Percentiles rank a stretch among this genome's conserved stretches.
Evolutionary conservation across 2,888 invertebrate species (phyloP).

Genomic region (Himalopsyche japonica): DNA sequence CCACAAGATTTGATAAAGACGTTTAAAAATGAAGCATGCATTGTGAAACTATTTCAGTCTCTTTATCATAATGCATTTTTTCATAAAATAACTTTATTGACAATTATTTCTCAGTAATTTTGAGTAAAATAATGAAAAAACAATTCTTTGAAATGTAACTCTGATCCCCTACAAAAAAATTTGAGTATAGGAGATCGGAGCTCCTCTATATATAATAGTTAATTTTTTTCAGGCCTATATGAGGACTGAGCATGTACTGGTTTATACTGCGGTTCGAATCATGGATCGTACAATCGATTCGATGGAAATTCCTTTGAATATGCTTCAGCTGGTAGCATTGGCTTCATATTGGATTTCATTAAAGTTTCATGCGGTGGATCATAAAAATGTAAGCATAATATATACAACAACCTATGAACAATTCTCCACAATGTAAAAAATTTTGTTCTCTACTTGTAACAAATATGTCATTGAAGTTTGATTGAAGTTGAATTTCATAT

Average conservation of each 20-base stretch:
- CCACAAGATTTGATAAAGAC: not conserved
- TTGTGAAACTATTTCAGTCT: not conserved
- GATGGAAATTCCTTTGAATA: slow-evolving; percentile 23
- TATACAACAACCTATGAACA: not conserved
- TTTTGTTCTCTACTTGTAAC: not conserved
- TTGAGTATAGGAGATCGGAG: too few species aligned
- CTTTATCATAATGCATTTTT: too few species aligned
- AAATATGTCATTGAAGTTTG: too few species aligned
- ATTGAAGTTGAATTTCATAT: too few species aligned
- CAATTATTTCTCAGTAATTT: too few species aligned
- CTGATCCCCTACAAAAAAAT: too few species aligned
- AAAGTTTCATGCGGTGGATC: slow-evolving; percentile 32
- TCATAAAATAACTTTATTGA: too few species aligned
- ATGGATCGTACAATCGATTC: slow-evolving; percentile 30
- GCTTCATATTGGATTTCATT: slow-evolving; percentile 38
- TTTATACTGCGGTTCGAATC: slow-evolving; percentile 37
- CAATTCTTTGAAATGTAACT: too few species aligned
- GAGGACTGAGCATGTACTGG: slow-evolving; percentile 27
- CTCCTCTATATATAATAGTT: not conserved
- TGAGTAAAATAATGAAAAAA: too few species aligned
- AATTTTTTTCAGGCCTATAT: slow-evolving; percentile 31
- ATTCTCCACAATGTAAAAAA: not conserved
- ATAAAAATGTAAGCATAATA: slow-evolving; percentile 20
- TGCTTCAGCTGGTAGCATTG: slow-evolving; percentile 32
- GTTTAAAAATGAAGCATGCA: not conserved